Base-by-base conservation (phyloP, 2,888 invertebrate genomes). In the Plemyria rubiginata region DNA sequence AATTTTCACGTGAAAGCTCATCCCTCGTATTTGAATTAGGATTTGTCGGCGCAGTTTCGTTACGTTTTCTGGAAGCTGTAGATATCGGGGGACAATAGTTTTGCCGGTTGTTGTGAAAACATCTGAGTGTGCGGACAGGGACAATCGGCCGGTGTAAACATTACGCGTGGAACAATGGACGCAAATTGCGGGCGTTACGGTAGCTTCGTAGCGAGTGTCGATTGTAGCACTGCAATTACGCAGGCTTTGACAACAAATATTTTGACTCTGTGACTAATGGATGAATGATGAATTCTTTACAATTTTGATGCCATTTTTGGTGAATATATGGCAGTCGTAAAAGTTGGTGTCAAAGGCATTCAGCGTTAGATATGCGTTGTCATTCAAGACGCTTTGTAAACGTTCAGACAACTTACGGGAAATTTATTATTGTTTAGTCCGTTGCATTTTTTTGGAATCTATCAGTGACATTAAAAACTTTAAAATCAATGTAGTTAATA, bases 181-280 rank as follows among this genome's bases (percentile, higher is more conserved):
- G 84, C 88, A 89, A 91, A 92, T 92, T 91, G 92, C 92, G 90
- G 90, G 87, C 88, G 92, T 90, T 91, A 89, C 92, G 91, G 92
- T 91, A 92, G 92, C 92, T 90, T 91, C 90, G 87, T 81, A 88
- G 88, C 88, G 86, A 89, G 89, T 88, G 89, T 88, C 86, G 89
- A 91, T 90, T 92, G 90, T 91, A 90, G 83, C 81, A 80, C 79
- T 87, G 82, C 88, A 89, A 90, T 91, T 88, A 90, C 82, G 82
- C 81, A 85, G 86, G 82, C 84, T 86, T 88, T 87, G 89, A 85
- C 88, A 88, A 88, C 84, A 87, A 88, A 87, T 86, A 86, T 89
- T 90, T 86, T 88, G 86, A 85, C 86, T 86, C 88, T 90, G 92
- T 90, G 85, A 90, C 92, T 87, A 92, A 92, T 91, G 72, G 88